phyloP scores from a whole-genome alignment of 2,888 invertebrate genomes.

The Lissonota sp. region DNA sequence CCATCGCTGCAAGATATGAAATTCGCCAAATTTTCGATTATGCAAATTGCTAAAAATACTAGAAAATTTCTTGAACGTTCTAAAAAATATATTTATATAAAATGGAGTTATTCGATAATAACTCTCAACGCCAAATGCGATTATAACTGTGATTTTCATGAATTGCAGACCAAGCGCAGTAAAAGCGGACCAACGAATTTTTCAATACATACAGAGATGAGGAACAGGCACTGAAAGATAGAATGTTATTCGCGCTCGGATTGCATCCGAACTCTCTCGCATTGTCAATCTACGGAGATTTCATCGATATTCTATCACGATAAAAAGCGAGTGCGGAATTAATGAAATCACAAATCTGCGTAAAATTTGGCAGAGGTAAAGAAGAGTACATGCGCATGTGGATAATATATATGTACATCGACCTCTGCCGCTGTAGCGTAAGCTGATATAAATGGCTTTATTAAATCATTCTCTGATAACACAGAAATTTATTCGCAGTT shows the following conservation, averaged over 20 bases:
- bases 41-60: too few relatives aligned
- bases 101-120: too few relatives aligned
- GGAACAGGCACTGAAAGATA: slow-evolving; percentile 30
- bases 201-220: neutral
- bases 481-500: slow-evolving; percentile 23
- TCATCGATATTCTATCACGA: slow-evolving; percentile 56
- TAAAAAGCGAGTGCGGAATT: slow-evolving; percentile 47
- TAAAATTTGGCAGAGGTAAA: slow-evolving; percentile 26
- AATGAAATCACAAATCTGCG: slow-evolving; percentile 58
- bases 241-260: slow-evolving; percentile 38
- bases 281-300: slow-evolving; percentile 17
- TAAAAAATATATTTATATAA: too few relatives aligned
- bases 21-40: too few relatives aligned
- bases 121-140: neutral
- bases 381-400: neutral
- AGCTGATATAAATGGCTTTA: slow-evolving; percentile 25
- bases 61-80: too few relatives aligned
- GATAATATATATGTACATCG: too few relatives aligned
- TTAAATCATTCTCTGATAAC: slow-evolving; percentile 20
- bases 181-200: neutral
- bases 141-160: slow-evolving; percentile 5
- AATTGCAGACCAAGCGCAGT: too few relatives aligned
- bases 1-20: too few relatives aligned
- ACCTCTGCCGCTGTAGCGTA: neutral
- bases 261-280: slow-evolving; percentile 15